Conservation (phyloP, 2,888 invertebrate species). For the Thera obeliscata region DNA sequence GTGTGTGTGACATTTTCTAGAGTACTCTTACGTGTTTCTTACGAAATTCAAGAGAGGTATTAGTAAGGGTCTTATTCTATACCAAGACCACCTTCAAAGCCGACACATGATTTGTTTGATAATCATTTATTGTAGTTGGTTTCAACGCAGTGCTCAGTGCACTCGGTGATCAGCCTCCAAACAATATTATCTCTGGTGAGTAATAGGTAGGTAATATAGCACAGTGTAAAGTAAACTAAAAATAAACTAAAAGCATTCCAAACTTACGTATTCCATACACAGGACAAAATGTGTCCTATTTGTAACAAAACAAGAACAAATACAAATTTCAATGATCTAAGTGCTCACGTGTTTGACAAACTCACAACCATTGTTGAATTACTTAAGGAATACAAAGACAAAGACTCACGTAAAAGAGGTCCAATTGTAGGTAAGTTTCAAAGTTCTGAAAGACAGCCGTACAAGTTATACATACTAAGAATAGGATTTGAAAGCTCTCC, state of each 20-base stretch:
- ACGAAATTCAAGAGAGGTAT: too few species aligned
- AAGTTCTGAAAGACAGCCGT: slow-evolving; percentile 5
- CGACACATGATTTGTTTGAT: too few species aligned
- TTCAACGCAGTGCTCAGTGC: too few species aligned
- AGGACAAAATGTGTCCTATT: slow-evolving; percentile 72
- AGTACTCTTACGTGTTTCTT: too few species aligned
- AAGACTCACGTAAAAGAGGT: slow-evolving; percentile 60
- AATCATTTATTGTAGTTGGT: too few species aligned
- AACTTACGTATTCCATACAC: slow-evolving; percentile 57
- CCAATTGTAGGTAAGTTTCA: slow-evolving; percentile 15
- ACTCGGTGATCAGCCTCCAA: too few species aligned
- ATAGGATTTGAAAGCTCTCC: neutral
- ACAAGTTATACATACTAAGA: neutral
- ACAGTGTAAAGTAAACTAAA: neutral
- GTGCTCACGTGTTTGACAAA: slow-evolving; percentile 73
- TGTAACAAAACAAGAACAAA: slow-evolving; percentile 67
- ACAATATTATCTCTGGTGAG: too few species aligned
- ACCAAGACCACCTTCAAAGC: too few species aligned
- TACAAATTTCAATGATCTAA: slow-evolving; percentile 67
- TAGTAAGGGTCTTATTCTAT: too few species aligned
- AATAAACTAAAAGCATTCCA: slow-evolving; percentile 42
- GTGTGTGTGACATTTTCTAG: too few species aligned
- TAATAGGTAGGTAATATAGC: too few species aligned
- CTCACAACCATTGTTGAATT: slow-evolving; percentile 70
- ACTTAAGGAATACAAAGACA: slow-evolving; percentile 62